Conservation (phyloP, 2,888 invertebrate genomes). For the Amblyteles armatorius region DNA sequence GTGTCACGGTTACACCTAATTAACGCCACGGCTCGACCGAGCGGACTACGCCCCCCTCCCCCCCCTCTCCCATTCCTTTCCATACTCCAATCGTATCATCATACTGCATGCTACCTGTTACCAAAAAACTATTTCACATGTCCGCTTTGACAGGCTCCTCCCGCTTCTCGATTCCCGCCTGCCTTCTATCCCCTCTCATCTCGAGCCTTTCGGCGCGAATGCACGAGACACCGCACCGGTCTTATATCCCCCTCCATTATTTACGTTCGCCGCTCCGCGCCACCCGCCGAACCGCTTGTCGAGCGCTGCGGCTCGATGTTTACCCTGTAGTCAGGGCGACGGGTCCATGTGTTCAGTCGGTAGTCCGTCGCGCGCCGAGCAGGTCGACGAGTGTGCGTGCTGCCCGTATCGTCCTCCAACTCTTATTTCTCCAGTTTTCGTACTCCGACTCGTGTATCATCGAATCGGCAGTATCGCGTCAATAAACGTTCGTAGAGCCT, state of each 20-base stretch:
- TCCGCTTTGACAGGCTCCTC: conserved; percentile 33
- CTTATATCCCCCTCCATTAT: conserved; percentile 33
- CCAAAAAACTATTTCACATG: conserved; percentile 10
- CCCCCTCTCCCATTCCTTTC: background rate
- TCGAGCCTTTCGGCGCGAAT: conserved; percentile 31
- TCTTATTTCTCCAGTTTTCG: background rate
- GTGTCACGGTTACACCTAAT: conserved; percentile 16
- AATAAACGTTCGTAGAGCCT: background rate
- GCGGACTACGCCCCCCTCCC: conserved; percentile 5
- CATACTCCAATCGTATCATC: background rate
- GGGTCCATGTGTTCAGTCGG: conserved; percentile 82
- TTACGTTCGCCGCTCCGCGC: conserved; percentile 35
- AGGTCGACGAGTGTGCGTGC: conserved; percentile 69
- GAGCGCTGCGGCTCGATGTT: conserved; percentile 76
- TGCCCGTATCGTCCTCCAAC: conserved; percentile 3
- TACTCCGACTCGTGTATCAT: background rate
- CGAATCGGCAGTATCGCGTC: background rate
- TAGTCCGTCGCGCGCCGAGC: conserved; percentile 76
- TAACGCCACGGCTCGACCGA: background rate
- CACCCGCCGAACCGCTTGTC: conserved; percentile 42
- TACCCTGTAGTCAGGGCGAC: conserved; percentile 80
- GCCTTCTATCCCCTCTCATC: conserved; percentile 27
- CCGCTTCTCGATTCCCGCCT: conserved; percentile 20
- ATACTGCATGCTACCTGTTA: background rate
- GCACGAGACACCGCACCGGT: conserved; percentile 26